These are phyloP conservation scores for Pteria penguin DNA, from an alignment of 2,888 invertebrate genomes.

Conservation along the genomic window DNA sequence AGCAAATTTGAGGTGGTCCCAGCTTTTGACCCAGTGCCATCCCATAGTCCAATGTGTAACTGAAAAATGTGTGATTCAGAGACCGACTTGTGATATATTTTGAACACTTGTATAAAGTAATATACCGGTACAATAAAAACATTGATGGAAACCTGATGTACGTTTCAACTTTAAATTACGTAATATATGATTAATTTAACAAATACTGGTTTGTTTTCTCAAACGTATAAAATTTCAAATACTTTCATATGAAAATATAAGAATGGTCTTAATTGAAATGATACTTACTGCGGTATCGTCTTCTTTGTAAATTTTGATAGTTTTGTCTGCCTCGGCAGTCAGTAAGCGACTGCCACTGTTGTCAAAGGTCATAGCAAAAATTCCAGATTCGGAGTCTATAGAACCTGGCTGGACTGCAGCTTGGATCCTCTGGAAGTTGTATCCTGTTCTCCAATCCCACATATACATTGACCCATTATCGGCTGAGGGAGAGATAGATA, in stretches of 20 bases:
- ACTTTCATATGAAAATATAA: too few species aligned
- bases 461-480: slow-evolving; percentile 98
- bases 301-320: slow-evolving; percentile 98
- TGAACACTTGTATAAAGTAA: too few species aligned
- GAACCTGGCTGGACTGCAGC: slow-evolving; percentile 98
- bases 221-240: not conserved
- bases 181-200: too few species aligned
- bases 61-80: too few species aligned
- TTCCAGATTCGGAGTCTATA: slow-evolving; percentile 99
- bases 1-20: too few species aligned
- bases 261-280: not conserved
- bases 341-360: slow-evolving; percentile 96
- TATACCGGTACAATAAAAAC: too few species aligned
- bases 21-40: too few species aligned
- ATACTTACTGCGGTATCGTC: slow-evolving; percentile 90
- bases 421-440: slow-evolving; percentile 93
- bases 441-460: slow-evolving; percentile 99
- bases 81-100: too few species aligned
- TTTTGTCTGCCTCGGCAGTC: slow-evolving; percentile 99
- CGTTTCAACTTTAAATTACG: not conserved
- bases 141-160: not conserved
- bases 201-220: too few species aligned
- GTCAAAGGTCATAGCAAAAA: slow-evolving; percentile 97
- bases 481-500: too few species aligned
- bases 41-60: too few species aligned